These are phyloP conservation scores for Catamblyrhynchus diadema DNA, from an alignment of 2,797 vertebrate species.

Conservation along the genomic window DNA sequence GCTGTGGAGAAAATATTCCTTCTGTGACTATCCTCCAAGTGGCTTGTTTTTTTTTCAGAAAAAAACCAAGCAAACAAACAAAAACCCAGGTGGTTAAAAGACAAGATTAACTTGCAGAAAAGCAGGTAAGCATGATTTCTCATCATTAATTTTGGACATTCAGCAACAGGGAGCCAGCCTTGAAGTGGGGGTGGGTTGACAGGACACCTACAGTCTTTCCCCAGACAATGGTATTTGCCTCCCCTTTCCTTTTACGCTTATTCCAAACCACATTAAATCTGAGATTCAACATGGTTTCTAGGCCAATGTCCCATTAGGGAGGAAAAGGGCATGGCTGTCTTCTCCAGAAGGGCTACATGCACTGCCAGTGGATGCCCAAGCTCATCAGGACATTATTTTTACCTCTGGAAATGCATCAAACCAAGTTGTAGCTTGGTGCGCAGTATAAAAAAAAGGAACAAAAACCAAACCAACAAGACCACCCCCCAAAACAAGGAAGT, in stretches of 20 bases:
- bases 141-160: not conserved
- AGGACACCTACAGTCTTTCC: not conserved
- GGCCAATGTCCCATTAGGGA: not conserved
- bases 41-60: not conserved
- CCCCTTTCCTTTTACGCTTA: not conserved
- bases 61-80: not conserved
- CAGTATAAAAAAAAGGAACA: not conserved
- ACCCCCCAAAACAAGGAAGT: fast-evolving
- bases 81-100: not conserved
- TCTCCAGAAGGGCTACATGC: not conserved
- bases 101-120: not conserved
- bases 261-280: not conserved
- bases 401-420: not conserved
- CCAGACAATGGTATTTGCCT: not conserved
- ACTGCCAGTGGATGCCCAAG: fast-evolving
- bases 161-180: not conserved
- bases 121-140: not conserved
- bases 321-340: not conserved
- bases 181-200: too few species aligned
- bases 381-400: not conserved
- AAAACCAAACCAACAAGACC: not conserved
- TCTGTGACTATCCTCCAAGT: not conserved
- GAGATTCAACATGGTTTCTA: not conserved
- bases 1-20: not conserved
- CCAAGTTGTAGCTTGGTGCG: not conserved